These are phyloP conservation scores for Drosophila sturtevanti DNA, from an alignment of 1,140 invertebrate genomes.

Conservation along the genomic window DNA sequence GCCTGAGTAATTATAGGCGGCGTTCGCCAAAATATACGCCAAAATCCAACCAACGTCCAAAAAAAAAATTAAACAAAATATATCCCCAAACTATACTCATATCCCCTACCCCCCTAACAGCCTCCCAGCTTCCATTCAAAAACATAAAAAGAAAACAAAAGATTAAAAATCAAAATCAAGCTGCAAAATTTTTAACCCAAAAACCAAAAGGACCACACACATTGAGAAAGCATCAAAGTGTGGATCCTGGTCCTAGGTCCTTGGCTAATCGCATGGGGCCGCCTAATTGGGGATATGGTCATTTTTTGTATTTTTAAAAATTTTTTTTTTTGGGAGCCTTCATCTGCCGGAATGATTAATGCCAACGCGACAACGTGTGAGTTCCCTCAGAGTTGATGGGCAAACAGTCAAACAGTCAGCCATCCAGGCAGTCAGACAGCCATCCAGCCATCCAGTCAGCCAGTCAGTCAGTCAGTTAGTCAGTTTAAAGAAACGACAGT, in stretches of 20 bases:
- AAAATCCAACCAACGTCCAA: conserved; percentile 21
- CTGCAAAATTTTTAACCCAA: not conserved
- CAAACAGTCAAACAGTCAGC: not conserved
- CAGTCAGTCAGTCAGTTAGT: not conserved
- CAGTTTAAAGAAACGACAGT: conserved; percentile 37
- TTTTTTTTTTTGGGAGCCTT: conserved; percentile 24
- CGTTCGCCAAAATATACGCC: conserved; percentile 43
- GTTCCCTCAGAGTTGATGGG: conserved; percentile 50
- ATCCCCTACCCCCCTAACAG: too few species aligned
- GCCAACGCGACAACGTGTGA: conserved; percentile 74
- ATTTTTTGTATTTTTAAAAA: not conserved
- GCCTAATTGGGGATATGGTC: conserved; percentile 62
- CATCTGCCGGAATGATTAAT: conserved; percentile 64
- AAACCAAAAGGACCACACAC: conserved; percentile 57
- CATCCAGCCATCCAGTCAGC: conserved; percentile 11
- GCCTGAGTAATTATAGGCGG: conserved; percentile 70
- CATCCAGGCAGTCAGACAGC: conserved; percentile 1
- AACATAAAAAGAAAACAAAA: too few species aligned
- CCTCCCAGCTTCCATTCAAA: too few species aligned
- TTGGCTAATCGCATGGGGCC: conserved; percentile 44
- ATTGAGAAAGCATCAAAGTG: not conserved
- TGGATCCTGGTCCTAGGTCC: conserved; percentile 18
- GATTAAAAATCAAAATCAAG: too few species aligned
- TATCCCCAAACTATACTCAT: too few species aligned
- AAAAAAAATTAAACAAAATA: conserved; percentile 9